phyloP scores from a whole-genome alignment of 2,797 vertebrate species.

The Xerus rutilus region DNA sequence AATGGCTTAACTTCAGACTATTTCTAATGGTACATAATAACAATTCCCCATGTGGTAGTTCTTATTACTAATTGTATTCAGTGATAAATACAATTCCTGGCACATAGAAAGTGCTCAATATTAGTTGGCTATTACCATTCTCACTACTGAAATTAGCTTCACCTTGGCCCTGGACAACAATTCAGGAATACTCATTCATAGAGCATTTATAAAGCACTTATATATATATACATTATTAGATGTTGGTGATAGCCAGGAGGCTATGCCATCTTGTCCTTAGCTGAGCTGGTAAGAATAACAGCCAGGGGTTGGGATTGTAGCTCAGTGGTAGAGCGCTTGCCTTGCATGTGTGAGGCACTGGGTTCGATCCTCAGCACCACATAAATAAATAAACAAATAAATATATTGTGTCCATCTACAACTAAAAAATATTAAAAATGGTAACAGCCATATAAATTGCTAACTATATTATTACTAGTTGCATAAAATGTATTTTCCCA shows the following conservation, averaged over 20 bases:
- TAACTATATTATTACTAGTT: slow-evolving; percentile 27
- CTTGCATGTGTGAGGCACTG: no score
- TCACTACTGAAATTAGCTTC: background rate
- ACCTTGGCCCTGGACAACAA: background rate
- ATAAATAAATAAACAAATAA: no score
- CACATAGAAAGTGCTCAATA: slow-evolving; percentile 3
- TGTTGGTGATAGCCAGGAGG: background rate
- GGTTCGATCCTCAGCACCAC: no score
- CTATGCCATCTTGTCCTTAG: background rate
- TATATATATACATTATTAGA: background rate
- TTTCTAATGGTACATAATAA: slow-evolving; percentile 1
- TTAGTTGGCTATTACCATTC: background rate
- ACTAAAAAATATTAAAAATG: no score
- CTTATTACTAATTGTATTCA: slow-evolving; percentile 21
- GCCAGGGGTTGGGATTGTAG: background rate
- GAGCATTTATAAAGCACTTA: background rate
- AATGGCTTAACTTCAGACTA: background rate
- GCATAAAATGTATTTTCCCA: background rate
- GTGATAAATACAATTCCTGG: background rate
- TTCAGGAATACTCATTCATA: background rate
- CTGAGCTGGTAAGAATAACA: background rate
- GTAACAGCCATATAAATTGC: background rate
- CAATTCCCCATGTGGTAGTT: background rate
- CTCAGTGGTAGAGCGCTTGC: no score
- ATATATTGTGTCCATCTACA: no score